Percentiles rank a stretch among this genome's conserved stretches.
Evolutionary conservation across 2,113 vertebrate species (phyloP).

Genomic region (Leucopsar rothschildi): DNA sequence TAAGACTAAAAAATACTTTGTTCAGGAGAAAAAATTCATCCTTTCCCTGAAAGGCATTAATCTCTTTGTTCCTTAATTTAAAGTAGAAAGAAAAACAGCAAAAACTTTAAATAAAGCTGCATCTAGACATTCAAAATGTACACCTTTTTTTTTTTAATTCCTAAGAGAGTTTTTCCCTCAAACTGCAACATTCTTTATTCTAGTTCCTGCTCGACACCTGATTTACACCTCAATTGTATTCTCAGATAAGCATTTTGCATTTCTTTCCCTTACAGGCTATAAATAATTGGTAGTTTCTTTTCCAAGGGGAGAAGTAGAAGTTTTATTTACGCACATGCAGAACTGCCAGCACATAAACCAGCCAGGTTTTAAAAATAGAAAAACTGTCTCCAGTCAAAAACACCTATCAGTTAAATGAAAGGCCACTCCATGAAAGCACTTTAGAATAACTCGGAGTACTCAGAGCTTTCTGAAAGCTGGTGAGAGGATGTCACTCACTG

Average conservation of each 20-base stretch:
- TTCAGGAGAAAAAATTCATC: fast-evolving
- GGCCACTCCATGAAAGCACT: background rate
- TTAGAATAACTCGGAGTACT: background rate
- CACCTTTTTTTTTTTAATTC: background rate
- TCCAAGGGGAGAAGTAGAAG: background rate
- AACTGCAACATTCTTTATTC: background rate
- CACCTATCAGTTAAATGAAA: background rate
- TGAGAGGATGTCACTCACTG: background rate
- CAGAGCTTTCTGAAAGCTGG: background rate
- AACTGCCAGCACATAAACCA: background rate
- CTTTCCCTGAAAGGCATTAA: background rate
- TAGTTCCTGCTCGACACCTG: background rate
- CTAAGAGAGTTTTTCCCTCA: background rate
- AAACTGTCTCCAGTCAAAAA: background rate
- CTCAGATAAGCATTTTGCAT: background rate
- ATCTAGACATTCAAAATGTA: background rate
- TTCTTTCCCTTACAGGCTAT: background rate
- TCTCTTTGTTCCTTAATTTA: background rate
- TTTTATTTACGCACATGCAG: background rate
- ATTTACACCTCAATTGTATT: background rate
- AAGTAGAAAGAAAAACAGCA: background rate
- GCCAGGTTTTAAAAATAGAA: background rate
- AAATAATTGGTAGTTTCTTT: background rate
- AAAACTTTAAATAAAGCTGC: background rate
- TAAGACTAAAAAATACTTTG: background rate